Conservation (phyloP, 2,113 vertebrate genomes). For the Gobiocypris rarus region DNA sequence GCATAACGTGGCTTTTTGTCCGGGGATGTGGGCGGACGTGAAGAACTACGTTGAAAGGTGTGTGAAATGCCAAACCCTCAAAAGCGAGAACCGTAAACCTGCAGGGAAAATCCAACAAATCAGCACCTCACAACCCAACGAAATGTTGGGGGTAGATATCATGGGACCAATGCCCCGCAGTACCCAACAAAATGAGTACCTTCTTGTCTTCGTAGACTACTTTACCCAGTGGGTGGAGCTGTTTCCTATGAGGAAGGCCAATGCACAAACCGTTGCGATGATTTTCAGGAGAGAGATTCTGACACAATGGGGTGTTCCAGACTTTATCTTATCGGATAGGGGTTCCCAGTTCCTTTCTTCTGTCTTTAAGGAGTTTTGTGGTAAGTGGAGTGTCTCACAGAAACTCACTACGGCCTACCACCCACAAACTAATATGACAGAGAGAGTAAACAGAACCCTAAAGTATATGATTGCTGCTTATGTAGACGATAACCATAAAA, state of each 20-base stretch:
- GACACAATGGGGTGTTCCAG: not conserved
- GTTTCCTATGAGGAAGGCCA: not conserved
- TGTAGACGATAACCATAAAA: no score
- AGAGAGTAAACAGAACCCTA: no score
- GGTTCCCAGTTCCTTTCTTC: not conserved
- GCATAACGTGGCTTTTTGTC: no score
- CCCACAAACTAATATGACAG: no score
- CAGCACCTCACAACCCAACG: not conserved
- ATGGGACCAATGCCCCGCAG: not conserved
- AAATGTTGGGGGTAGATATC: not conserved
- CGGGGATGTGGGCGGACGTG: no score
- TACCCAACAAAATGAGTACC: no score
- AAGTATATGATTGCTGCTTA: no score
- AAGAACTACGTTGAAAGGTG: no score
- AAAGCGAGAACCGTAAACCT: not conserved
- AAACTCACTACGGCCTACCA: no score
- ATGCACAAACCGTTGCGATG: not conserved
- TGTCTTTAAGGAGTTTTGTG: no score
- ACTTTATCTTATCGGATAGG: not conserved
- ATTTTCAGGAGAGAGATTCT: not conserved
- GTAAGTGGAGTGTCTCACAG: no score
- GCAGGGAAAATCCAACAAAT: not conserved
- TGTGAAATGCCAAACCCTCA: not conserved
- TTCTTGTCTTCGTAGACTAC: not conserved
- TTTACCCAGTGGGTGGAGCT: not conserved